A percentile compares a stretch with the other conserved stretches of the same genome.
phyloP scores from a whole-genome alignment of 2,888 invertebrate genomes.

The Terebella lapidaria region DNA sequence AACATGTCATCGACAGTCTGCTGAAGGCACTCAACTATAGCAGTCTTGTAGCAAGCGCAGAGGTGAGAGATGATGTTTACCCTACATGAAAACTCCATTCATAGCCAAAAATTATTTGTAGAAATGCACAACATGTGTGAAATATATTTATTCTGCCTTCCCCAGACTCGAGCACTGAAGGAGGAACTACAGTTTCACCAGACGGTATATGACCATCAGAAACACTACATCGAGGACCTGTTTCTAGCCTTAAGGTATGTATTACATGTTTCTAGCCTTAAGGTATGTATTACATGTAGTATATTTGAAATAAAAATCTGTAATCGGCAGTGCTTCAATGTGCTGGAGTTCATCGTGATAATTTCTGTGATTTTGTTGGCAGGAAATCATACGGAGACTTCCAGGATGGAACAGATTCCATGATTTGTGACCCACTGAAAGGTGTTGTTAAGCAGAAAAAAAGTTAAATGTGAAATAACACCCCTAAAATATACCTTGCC shows the following conservation, averaged over 20 bases:
- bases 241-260: conserved; percentile 1
- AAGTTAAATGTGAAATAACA: neutral
- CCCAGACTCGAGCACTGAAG: neutral
- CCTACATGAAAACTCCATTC: no score
- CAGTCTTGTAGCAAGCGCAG: conserved; percentile 29
- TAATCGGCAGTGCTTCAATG: no score
- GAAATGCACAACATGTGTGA: no score
- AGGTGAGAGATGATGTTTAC: no score
- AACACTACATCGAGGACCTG: neutral
- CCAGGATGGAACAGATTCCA: neutral
- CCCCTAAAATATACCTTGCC: no score
- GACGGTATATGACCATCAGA: neutral
- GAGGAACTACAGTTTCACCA: conserved; percentile 3
- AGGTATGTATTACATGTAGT: conserved; percentile 3
- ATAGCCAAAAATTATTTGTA: no score
- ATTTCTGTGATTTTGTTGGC: no score
- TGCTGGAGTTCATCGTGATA: no score
- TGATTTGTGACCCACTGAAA: conserved; percentile 1
- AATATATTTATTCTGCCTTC: neutral
- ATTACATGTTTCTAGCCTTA: neutral
- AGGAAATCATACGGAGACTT: conserved; percentile 2
- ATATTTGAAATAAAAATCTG: no score
- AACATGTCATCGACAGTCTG: conserved; percentile 30
- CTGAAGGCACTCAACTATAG: conserved; percentile 35
- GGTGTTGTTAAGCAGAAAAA: neutral